Evolutionary conservation across 2,113 vertebrate species (phyloP), one percentile per base, ranked within the genome.

Genomic region (Cynoglossus semilaevis): DNA sequence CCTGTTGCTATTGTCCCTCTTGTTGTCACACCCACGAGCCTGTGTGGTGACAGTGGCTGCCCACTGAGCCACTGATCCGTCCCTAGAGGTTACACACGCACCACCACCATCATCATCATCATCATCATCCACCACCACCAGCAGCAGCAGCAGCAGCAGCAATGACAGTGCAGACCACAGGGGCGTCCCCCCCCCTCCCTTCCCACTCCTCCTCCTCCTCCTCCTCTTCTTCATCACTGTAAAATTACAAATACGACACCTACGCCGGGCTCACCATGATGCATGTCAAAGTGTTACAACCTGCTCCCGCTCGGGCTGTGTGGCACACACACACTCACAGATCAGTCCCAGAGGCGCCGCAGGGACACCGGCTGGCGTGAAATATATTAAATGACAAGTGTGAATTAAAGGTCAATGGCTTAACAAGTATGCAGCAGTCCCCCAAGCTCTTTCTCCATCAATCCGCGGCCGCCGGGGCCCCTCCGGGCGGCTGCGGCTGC

Each of bases 1-100:
- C 84, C 81, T 84, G 79, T 85, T 84, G 85, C 85, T 82, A 80
- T 84, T 88, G 81, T 84, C 80, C 83, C 67, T 66, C 68, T 76
- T 84, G 70, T 76, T 85, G 87, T 85, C 85, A 85, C 84, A 85
- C 82, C 80, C 82, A 80, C 77, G 40, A 59, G 60, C 72, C 22
- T 29, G 22, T 29, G 22, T 29, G 22, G 22, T 44, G 63, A 52
- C 50, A 36, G 70, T 72, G 69, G 79, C 50, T 75, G 74, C 76
- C 70, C 76, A 76, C 69, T 76, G 76, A 74, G 65, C 72, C 77
- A 52, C 34, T 9, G 15, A 22, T 5, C 48, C 44, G 29, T 53
- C 22, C 12, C 35, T 51, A 15, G 52, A 16, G 67, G 60, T 61
- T 59, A 13, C 22, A 51, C 38, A 13, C 57, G 40, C 52, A 41